These are phyloP conservation scores for Pterocles gutturalis DNA, from an alignment of 2,113 vertebrate genomes.

Conservation along the genomic window DNA sequence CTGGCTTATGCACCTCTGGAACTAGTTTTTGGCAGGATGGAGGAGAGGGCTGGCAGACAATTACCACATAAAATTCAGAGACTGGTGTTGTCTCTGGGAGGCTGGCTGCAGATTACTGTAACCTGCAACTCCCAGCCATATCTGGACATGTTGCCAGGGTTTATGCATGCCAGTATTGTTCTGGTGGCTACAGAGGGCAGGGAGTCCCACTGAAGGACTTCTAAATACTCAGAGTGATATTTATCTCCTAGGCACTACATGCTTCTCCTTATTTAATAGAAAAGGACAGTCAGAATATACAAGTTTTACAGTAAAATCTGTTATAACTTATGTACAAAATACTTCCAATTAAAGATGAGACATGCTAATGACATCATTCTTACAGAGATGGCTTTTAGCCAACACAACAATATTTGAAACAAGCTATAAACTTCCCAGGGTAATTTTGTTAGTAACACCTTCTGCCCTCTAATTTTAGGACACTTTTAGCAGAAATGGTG, in stretches of 20 bases:
- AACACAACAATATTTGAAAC: background rate
- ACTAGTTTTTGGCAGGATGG: background rate
- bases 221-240: background rate
- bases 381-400: background rate
- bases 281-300: background rate
- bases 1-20: background rate
- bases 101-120: background rate
- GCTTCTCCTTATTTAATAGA: background rate
- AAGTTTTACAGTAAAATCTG: background rate
- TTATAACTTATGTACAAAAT: background rate
- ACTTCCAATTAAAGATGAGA: background rate
- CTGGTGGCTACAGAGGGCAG: background rate
- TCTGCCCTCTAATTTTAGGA: background rate
- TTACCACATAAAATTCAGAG: background rate
- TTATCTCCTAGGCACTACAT: background rate
- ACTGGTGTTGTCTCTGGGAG: background rate
- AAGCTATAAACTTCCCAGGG: background rate
- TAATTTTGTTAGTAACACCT: background rate
- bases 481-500: background rate
- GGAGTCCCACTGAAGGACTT: background rate
- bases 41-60: background rate
- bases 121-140: background rate
- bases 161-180: background rate
- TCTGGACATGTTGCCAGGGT: background rate
- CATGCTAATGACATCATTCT: background rate